Evolutionary conservation across 2,888 invertebrate genomes (phyloP).

Genomic region (Drosophila nigricruria): DNA sequence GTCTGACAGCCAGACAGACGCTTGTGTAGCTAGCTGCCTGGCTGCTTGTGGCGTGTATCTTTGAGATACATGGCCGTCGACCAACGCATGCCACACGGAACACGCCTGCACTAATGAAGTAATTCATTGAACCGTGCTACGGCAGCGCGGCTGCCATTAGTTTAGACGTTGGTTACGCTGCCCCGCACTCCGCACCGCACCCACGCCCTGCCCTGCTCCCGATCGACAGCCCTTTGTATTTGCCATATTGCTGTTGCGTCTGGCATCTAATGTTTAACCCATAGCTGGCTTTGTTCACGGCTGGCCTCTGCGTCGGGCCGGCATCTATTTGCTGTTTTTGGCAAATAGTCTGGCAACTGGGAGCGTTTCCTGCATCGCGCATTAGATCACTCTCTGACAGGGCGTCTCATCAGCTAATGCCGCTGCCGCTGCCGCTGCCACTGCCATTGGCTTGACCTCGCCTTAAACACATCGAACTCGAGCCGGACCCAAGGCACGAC

Average conservation of each 20-base stretch:
- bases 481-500: slow-evolving; percentile 27
- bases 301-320: slow-evolving; percentile 14
- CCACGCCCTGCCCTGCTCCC: slow-evolving; percentile 21
- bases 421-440: neutral
- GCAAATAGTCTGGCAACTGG: slow-evolving; percentile 56
- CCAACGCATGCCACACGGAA: slow-evolving; percentile 74
- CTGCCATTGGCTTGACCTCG: slow-evolving; percentile 63
- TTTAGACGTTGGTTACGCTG: slow-evolving; percentile 68
- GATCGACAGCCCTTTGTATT: slow-evolving; percentile 35
- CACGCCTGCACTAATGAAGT: slow-evolving; percentile 82
- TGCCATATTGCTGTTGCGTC: slow-evolving; percentile 26
- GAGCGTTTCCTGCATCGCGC: slow-evolving; percentile 74
- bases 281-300: slow-evolving; percentile 33
- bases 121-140: slow-evolving; percentile 83
- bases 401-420: slow-evolving; percentile 36
- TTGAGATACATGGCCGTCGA: slow-evolving; percentile 52
- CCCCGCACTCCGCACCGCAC: slow-evolving; percentile 15
- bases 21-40: neutral
- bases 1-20: slow-evolving; percentile 40
- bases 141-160: slow-evolving; percentile 67
- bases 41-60: slow-evolving; percentile 43
- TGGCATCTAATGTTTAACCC: slow-evolving; percentile 42
- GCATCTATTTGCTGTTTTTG: slow-evolving; percentile 48
- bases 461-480: slow-evolving; percentile 59
- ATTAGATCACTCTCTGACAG: slow-evolving; percentile 72